A percentile compares a stretch with the other conserved stretches of the same genome.
Conservation (phyloP, 2,888 invertebrate species). For the Cephus runcator region DNA sequence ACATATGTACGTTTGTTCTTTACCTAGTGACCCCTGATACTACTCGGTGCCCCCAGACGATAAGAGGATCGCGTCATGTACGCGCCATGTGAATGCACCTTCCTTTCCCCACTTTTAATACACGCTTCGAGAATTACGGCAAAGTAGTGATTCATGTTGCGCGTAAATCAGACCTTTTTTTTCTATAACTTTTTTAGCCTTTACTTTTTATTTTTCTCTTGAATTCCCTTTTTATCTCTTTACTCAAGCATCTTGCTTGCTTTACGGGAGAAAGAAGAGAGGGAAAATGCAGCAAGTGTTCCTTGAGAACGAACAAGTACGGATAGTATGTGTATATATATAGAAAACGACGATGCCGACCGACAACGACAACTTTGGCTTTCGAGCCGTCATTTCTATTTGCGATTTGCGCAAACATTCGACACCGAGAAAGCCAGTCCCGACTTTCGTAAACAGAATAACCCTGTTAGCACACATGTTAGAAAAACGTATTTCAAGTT, state of each 20-base stretch:
- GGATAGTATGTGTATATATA: not conserved
- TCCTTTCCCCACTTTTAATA: not conserved
- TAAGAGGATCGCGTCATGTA: not conserved
- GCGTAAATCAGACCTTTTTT: not conserved
- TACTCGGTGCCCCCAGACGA: slow-evolving; percentile 14
- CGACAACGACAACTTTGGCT: no score
- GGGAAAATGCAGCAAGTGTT: not conserved
- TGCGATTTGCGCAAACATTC: no score
- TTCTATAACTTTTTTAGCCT: not conserved
- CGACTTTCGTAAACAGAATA: not conserved
- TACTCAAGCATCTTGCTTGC: not conserved
- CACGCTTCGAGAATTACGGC: not conserved
- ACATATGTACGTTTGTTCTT: not conserved
- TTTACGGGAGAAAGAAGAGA: not conserved
- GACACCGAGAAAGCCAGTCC: no score
- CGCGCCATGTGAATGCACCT: not conserved
- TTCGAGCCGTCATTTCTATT: no score
- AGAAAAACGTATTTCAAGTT: no score
- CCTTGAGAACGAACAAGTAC: not conserved
- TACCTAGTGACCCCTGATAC: slow-evolving; percentile 41
- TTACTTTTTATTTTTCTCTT: not conserved
- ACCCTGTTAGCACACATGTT: not conserved
- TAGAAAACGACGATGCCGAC: no score
- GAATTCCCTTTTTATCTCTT: not conserved
- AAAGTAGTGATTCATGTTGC: not conserved